These are phyloP conservation scores for Drosophila pallidifrons DNA, from an alignment of 1,140 invertebrate species.

Conservation along the genomic window DNA sequence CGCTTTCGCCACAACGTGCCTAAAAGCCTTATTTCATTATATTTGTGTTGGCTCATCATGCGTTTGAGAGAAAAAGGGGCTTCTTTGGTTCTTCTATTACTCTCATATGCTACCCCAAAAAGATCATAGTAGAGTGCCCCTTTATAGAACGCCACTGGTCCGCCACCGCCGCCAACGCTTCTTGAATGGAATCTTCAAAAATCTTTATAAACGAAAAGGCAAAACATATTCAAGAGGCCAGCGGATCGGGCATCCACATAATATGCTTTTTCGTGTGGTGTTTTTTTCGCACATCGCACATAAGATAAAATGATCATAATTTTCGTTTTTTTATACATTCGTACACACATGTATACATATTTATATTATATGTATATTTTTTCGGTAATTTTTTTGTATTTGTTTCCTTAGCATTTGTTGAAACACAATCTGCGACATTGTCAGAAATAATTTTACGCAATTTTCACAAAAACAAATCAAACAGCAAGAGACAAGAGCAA, in stretches of 20 bases:
- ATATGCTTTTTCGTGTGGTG: constrained; percentile 33
- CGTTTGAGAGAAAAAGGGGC: constrained; percentile 1
- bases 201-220: constrained; percentile 44
- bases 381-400: constrained; percentile 23
- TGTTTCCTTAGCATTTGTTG: constrained; percentile 44
- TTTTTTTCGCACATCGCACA: constrained; percentile 54
- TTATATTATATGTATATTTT: constrained; percentile 20
- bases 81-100: neutral
- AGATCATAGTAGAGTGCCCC: neutral
- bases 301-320: constrained; percentile 75
- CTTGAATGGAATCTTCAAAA: constrained; percentile 47
- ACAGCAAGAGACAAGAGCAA: constrained; percentile 26
- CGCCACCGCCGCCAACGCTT: constrained; percentile 28
- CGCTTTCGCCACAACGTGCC: constrained; percentile 52
- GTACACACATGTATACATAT: constrained; percentile 1
- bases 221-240: constrained; percentile 15
- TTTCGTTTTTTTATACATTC: constrained; percentile 22
- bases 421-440: constrained; percentile 80
- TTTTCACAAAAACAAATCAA: constrained; percentile 49
- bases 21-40: constrained; percentile 20
- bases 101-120: neutral
- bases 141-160: constrained; percentile 18
- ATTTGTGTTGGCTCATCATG: constrained; percentile 7
- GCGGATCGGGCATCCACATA: constrained; percentile 18
- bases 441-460: constrained; percentile 64